Evolutionary conservation across 2,888 invertebrate genomes (phyloP), one percentile per base, ranked within the genome.

Genomic region (Eilema sororculum): DNA sequence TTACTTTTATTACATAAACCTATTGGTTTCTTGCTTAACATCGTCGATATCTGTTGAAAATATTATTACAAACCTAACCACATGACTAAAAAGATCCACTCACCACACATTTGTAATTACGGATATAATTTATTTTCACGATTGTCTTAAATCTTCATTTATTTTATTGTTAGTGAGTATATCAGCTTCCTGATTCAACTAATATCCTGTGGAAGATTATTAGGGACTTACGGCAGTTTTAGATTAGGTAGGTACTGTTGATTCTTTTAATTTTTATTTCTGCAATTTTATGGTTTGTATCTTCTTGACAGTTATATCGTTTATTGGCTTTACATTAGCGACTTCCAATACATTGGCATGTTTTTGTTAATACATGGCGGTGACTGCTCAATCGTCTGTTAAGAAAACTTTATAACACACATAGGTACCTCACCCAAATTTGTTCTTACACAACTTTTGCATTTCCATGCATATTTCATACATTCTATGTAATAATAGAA

Each of bases 201-300:
- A 52, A 9, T n/a, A 52, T 52, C n/a, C 52, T 52, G 52, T 52
- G n/a, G n/a, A 52, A 52, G 52, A 52, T 52, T 52, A 52, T 52
- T n/a, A 52, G 52, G 52, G 8, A 9, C 52, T n/a, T n/a, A 52
- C 52, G 9, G 20, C n/a, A 52, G 1, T 46, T 52, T 52, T 52
- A 20, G 20, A 20, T 46, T 52, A n/a, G 9, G 28, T n/a, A n/a
- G n/a, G n/a, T n/a, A 28, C 28, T 28, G 28, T 46, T 46, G 0
- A 41, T 5, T 20, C 2, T 52, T 46, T 16, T 46, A 46, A 46
- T 46, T 46, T 20, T n/a, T 20, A 52, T 52, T 20, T 52, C 8
- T 52, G 20, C 46, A 20, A 3, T 41, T n/a, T n/a, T n/a, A 52
- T 52, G 20, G 20, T 52, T 52, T 52, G 20, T n/a, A n/a, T 52